These are phyloP conservation scores for Epicauta chinensis DNA, from an alignment of 1,140 invertebrate species.

Conservation along the genomic window DNA sequence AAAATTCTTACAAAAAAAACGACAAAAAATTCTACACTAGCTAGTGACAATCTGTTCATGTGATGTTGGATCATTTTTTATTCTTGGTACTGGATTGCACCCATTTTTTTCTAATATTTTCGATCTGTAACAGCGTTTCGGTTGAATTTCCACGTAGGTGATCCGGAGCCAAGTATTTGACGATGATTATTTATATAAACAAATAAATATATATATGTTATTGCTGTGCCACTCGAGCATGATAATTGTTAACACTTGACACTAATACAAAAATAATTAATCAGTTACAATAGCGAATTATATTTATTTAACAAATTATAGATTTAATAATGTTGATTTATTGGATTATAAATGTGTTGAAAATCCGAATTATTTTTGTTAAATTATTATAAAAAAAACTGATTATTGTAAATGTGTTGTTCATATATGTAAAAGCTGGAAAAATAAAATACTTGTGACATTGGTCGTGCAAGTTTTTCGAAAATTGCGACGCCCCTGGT, in stretches of 20 bases:
- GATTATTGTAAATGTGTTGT: slow-evolving; percentile 36
- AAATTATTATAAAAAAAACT: slow-evolving; percentile 22
- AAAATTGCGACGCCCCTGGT: too few species aligned
- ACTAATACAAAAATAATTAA: slow-evolving; percentile 1
- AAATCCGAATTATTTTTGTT: slow-evolving; percentile 38
- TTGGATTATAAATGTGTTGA: slow-evolving; percentile 18
- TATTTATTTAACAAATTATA: slow-evolving; percentile 18
- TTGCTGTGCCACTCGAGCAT: slow-evolving; percentile 23
- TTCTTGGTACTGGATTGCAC: slow-evolving; percentile 13
- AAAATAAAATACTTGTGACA: slow-evolving; percentile 18
- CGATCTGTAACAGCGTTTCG: too few species aligned
- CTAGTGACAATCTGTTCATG: slow-evolving; percentile 34
- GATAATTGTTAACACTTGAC: slow-evolving; percentile 13
- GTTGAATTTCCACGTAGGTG: neutral
- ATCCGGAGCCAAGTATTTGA: slow-evolving; percentile 2
- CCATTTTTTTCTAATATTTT: neutral
- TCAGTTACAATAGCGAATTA: too few species aligned
- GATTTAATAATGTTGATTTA: slow-evolving; percentile 19
- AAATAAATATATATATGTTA: too few species aligned
- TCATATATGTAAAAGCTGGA: slow-evolving; percentile 31
- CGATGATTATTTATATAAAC: slow-evolving; percentile 14
- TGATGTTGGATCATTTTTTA: slow-evolving; percentile 22
- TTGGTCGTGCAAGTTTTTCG: too few species aligned
- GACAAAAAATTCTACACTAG: slow-evolving; percentile 16
- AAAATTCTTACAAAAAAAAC: too few species aligned